Evolutionary conservation across 2,113 vertebrate genomes (phyloP).

Genomic region (Aegithalos caudatus): DNA sequence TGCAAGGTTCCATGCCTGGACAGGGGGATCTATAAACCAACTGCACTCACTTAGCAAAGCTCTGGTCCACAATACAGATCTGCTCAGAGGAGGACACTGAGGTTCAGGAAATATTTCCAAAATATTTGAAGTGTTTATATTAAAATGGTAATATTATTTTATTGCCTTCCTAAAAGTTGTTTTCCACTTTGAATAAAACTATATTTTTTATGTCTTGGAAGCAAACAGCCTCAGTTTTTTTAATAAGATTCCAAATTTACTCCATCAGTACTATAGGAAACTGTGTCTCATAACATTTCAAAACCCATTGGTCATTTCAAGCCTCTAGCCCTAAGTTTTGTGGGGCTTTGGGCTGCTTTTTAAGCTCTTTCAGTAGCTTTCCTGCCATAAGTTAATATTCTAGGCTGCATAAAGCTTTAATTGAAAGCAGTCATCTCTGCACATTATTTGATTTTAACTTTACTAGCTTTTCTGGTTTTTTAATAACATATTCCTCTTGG

Average conservation of each 20-base stretch:
- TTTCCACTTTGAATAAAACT: neutral
- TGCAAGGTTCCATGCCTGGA: neutral
- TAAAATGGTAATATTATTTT: neutral
- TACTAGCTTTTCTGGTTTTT: neutral
- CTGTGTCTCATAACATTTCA: neutral
- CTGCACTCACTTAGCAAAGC: neutral
- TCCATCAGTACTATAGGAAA: neutral
- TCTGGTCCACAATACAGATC: neutral
- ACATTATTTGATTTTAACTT: slow-evolving; percentile 44
- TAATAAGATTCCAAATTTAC: neutral
- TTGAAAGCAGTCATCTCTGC: neutral
- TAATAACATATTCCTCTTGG: neutral
- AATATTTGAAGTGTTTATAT: neutral
- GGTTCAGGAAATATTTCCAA: neutral
- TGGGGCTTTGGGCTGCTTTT: neutral
- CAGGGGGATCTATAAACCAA: neutral
- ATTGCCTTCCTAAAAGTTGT: neutral
- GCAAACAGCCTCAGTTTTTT: neutral
- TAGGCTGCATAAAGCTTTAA: neutral
- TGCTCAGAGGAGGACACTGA: neutral
- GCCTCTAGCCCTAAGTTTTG: neutral
- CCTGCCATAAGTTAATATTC: neutral
- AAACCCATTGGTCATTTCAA: neutral
- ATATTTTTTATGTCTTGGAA: neutral
- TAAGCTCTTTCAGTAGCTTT: slow-evolving; percentile 4